Evolutionary conservation across 2,797 vertebrate species (phyloP), one percentile per base, ranked within the genome.

Genomic region (Urocyon cinereoargenteus): DNA sequence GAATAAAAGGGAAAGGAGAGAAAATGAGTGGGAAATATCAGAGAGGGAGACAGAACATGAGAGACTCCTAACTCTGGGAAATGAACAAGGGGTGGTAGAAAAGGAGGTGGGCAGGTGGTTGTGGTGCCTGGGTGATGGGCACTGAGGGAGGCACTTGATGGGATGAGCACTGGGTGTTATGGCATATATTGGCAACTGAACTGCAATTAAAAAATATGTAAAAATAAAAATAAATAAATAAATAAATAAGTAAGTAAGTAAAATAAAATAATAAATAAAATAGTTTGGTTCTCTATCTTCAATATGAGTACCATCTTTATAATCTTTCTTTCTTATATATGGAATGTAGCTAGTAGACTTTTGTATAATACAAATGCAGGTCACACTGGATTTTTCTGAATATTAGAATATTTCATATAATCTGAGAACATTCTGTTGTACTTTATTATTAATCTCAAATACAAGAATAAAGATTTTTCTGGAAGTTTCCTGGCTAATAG

Each of bases 391-490:
- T 87, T 87, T 66, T 81, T 93, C 15, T 84, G 53, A 84, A 57
- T 61, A 31, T 55, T 91, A 12, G 26, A 82, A 90, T 81, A 77
- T 3, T 83, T 89, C 2, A 34, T n/a, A 51, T 91, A 7, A 85
- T 84, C 31, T 77, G 28, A 77, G 72, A 96, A 36, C 26, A 68
- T 86, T 94, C 36, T 61, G 2, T 79, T 95, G 24, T 66, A 82
- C 19, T 31, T 94, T 53, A n/a, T 79, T 73, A 57, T 83, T 91
- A 91, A 86, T 86, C 15, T 57, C 10, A 93, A 92, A 94, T 73
- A 9, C 85, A 90, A 90, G 3, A 94, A 61, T 61, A 89, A 89
- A 79, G 2, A 15, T 49, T 91, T 89, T 96, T 84, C n/a, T 81
- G 45, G 4, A 89, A 64, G 36, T 61, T 89, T 78, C 16, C 34